Conservation (phyloP, 2,797 vertebrate species). For the Oryzias dopingdopingensis region DNA sequence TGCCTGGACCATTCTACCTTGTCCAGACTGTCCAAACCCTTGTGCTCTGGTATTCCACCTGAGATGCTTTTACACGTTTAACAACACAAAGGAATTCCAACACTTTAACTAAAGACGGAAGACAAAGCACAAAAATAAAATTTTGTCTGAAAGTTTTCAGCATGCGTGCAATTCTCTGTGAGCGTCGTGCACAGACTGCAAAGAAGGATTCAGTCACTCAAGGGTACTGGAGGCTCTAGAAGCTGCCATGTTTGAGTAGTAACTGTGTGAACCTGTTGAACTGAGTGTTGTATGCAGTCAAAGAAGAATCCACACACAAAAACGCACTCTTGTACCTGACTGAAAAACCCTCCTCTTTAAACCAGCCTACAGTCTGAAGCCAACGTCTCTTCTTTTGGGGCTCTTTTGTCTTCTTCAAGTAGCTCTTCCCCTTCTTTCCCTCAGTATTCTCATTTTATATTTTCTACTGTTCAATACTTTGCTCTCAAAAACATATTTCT, state of each 20-base stretch:
- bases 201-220: conserved; percentile 12
- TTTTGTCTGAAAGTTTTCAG: conserved; percentile 11
- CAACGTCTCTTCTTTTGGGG: conserved; percentile 13
- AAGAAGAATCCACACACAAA: conserved; percentile 17
- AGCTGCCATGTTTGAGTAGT: conserved; percentile 34
- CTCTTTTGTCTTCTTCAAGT: conserved; percentile 17
- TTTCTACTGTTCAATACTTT: conserved; percentile 15
- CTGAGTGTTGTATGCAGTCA: conserved; percentile 27
- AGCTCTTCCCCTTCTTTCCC: conserved; percentile 12
- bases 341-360: conserved; percentile 22
- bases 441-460: conserved; percentile 8
- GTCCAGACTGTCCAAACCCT: background rate
- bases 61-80: background rate
- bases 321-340: conserved; percentile 6
- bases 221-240: conserved; percentile 29
- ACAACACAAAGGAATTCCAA: background rate
- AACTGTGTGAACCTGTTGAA: conserved; percentile 44
- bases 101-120: background rate
- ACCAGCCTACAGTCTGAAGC: conserved; percentile 1
- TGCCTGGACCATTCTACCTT: too few relatives aligned
- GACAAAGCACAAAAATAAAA: background rate
- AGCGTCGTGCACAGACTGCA: conserved; percentile 19
- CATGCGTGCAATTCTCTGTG: background rate
- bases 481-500: conserved; percentile 8
- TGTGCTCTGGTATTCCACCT: background rate